Evolutionary conservation across 2,113 vertebrate genomes (phyloP), one percentile per base, ranked within the genome.

Genomic region (Phylloscopus trochilus): DNA sequence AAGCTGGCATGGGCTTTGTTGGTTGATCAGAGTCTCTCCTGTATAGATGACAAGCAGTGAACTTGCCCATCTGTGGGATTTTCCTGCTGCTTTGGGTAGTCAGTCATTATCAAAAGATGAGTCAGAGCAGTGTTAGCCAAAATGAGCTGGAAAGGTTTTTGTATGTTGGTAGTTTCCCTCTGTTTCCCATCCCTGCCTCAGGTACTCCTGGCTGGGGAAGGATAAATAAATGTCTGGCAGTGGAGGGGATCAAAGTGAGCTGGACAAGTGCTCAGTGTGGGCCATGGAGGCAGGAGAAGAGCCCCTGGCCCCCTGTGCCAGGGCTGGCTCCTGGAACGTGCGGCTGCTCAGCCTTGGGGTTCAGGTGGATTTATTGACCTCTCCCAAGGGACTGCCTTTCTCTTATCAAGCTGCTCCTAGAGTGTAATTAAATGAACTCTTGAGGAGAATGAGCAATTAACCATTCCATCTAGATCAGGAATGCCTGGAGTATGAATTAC

Each of bases 401-500:
- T 76, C 95, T 97, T 98, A 96, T 97, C 94, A 92, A 81, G 68
- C 66, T 84, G 80, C 89, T 97, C n/a, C 37, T 53, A 78, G 84
- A 90, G 72, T 89, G 93, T 96, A 97, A 97, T 97, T 95, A 97
- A 96, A 92, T 83, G 79, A 97, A 92, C 76, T 91, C 46, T 87
- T 95, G 72, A 97, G 82, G 79, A 81, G 88, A 97, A 96, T 78
- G 83, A 96, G 93, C 96, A 97, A 96, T 97, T 97, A 97, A 79
- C 80, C 41, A 64, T 77, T 97, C 76, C 73, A 92, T 89, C 87
- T 63, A 93, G 85, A 92, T 83, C 83, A 90, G 89, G 88, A 97
- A 78, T 95, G 96, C 83, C 89, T 87, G 82, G n/a, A 51, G 85
- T 96, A 95, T 97, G 96, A 97, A 84, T 98, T 97, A 97, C 96